A percentile compares a stretch with the other conserved stretches of the same genome.
These are phyloP conservation scores for Drosophila nigrodunni DNA, from an alignment of 1,140 invertebrate species.

Conservation along the genomic window DNA sequence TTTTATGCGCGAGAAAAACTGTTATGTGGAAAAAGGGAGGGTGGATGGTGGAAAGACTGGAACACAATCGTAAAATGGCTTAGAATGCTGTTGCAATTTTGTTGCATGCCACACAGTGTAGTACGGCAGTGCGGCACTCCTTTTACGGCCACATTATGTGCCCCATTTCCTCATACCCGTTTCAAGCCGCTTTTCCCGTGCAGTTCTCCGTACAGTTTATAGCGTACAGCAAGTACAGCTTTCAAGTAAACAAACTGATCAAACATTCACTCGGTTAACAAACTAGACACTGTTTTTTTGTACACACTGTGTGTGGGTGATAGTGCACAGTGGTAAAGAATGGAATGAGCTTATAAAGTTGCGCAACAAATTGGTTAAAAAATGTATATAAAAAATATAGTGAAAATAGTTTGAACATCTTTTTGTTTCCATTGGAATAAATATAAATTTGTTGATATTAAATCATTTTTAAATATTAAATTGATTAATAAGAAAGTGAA, in stretches of 20 bases:
- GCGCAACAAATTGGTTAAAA: no score
- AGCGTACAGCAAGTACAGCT: conserved; percentile 1
- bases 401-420: neutral
- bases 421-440: conserved; percentile 22
- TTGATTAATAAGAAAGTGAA: no score
- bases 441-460: no score
- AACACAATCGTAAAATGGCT: conserved; percentile 58
- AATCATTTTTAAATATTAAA: no score
- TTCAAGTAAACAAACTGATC: neutral
- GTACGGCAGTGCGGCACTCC: conserved; percentile 12
- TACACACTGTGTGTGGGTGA: neutral
- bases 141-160: conserved; percentile 66
- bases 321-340: conserved; percentile 30
- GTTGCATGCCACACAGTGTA: conserved; percentile 44
- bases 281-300: conserved; percentile 2
- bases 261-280: conserved; percentile 2
- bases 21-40: neutral
- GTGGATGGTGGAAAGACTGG: neutral
- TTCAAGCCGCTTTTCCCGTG: neutral
- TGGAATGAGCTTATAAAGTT: no score
- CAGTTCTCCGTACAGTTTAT: neutral
- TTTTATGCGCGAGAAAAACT: neutral
- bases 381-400: no score
- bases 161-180: conserved; percentile 25
- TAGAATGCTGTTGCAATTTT: conserved; percentile 71